A percentile compares a stretch with the other conserved stretches of the same genome.
phyloP scores from a whole-genome alignment of 1,140 invertebrate genomes.

The Drosophila willistoni region DNA sequence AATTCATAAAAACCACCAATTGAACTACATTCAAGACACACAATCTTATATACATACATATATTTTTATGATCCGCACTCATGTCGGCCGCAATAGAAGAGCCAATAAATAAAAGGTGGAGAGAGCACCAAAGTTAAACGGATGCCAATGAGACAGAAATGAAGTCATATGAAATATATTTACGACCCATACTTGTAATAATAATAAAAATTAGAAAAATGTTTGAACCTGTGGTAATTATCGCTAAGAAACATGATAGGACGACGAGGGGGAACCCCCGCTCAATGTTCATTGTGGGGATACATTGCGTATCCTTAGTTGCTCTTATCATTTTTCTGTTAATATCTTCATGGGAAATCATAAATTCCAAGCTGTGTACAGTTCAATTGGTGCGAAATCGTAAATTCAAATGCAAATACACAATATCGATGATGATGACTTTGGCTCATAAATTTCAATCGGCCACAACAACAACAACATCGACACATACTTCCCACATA shows the following conservation, averaged over 20 bases:
- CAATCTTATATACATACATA: background rate
- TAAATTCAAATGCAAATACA: constrained; percentile 5
- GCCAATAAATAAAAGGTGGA: no score
- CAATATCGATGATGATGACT: background rate
- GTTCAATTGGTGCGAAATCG: constrained; percentile 6
- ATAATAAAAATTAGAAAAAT: no score
- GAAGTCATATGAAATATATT: constrained; percentile 1
- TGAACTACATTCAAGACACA: background rate
- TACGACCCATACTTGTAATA: background rate
- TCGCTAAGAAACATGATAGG: no score
- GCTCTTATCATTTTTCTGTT: background rate
- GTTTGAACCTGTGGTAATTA: no score
- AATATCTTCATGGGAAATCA: constrained; percentile 8
- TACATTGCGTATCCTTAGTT: background rate
- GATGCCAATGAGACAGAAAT: background rate
- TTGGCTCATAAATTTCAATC: constrained; percentile 8
- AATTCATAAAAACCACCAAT: background rate
- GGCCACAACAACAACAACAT: background rate
- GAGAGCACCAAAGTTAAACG: background rate
- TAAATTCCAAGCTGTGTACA: background rate
- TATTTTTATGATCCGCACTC: constrained; percentile 3
- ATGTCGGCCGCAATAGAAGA: no score
- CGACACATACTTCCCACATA: background rate
- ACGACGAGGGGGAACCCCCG: no score
- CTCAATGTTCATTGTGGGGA: no score